Evolutionary conservation across 2,888 invertebrate genomes (phyloP), one percentile per base, ranked within the genome.

Genomic region (Allacma fusca): DNA sequence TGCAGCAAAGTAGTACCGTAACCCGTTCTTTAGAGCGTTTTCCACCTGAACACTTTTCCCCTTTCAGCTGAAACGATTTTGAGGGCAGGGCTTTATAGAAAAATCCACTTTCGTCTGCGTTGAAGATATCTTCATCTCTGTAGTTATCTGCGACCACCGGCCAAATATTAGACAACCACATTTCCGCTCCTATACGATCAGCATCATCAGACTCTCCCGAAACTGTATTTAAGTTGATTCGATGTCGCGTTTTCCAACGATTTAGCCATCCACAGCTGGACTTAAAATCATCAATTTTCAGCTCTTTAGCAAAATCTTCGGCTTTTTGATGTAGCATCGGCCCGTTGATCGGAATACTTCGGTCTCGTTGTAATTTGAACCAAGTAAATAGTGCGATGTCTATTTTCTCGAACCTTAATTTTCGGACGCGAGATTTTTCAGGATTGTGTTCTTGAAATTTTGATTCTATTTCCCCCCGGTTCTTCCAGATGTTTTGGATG

Each of bases 61-160:
- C 29, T 62, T 76, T 76, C 9, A 40, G 50, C 1, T 70, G 40
- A 34, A 72, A 2, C 5, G 77, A 78, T 26, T 75, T 75, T 1
- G 78, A 59, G 0, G 81, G 81, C 0, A 74, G n/a, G 13, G 67
- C 13, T 44, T 76, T 76, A 21, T 62, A 81, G 62, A 81, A 81
- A 1, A 80, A 24, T 0, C 75, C 80, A 0, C 76, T 70, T 69
- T 80, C 81, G 23, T 80, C 80, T 1, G 57, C 68, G 57, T 80
- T 80, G 29, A 65, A 81, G 65, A 81, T 79, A 44, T 81, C 70
- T 24, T 68, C 29, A n/a, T n/a, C 23, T 4, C 2, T 1, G 19
- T 78, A 81, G 5, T 28, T 64, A 4, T 29, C 50, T 13, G 7
- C 21, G 7, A 67, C 0, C 7, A 43, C 0, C 4, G 67, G 75